Evolutionary conservation across 2,888 invertebrate genomes (phyloP).

Genomic region (Ornithoptera alexandrae): DNA sequence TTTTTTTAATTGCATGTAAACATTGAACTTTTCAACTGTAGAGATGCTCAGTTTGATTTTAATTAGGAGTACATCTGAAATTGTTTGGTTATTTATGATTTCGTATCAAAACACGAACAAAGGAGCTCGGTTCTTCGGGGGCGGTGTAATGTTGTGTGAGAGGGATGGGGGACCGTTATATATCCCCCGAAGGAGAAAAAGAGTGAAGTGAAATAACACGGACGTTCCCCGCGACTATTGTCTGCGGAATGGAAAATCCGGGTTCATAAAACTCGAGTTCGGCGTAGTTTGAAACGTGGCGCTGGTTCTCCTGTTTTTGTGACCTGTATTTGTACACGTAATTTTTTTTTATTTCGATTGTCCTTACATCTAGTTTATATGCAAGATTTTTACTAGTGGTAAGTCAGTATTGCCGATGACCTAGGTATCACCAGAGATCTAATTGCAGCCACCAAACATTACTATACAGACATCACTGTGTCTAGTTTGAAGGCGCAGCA

Average conservation of each 20-base stretch:
- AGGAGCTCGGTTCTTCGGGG: constrained; percentile 1
- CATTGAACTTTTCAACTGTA: too few species aligned
- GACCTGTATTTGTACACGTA: background rate
- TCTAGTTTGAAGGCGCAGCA: too few species aligned
- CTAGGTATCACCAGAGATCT: too few species aligned
- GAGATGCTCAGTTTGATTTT: too few species aligned
- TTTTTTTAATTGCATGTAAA: too few species aligned
- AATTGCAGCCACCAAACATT: too few species aligned
- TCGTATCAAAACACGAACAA: constrained; percentile 2
- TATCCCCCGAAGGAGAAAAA: constrained; percentile 14
- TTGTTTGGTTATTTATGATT: background rate
- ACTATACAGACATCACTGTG: too few species aligned
- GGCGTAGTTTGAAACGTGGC: constrained; percentile 3
- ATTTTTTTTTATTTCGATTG: too few species aligned
- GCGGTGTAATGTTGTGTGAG: constrained; percentile 12
- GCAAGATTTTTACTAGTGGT: too few species aligned
- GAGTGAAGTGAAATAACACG: constrained; percentile 18
- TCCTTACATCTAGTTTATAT: too few species aligned
- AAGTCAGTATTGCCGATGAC: too few species aligned
- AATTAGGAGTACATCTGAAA: too few species aligned
- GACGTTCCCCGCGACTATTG: constrained; percentile 12
- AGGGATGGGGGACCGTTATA: background rate
- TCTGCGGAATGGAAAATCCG: constrained; percentile 24
- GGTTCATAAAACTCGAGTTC: constrained; percentile 24
- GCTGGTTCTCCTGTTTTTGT: constrained; percentile 2